Base-by-base conservation (phyloP, 2,797 vertebrate species). In the Anguilla anguilla region DNA sequence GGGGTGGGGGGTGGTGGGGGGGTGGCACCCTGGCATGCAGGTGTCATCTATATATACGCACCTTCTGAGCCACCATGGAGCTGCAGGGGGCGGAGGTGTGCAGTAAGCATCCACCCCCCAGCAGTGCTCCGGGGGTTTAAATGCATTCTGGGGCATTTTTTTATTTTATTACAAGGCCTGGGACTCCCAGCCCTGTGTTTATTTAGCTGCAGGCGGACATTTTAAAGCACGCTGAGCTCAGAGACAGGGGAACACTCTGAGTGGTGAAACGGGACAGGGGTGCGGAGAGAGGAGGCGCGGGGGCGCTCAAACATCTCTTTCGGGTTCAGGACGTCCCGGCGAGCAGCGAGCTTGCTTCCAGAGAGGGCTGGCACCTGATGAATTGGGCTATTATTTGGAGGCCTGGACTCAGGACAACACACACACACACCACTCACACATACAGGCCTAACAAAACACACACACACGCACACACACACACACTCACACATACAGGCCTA, bases 331-430 rank as follows among this genome's bases (percentile, higher is more conserved):
- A 49, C 7, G 77, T 81, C 43, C 77, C 19, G 6, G 43, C 39
- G 11, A 39, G 72, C 72, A 77, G 72, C 31, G 19, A 4, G 17
- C 28, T 13, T 5, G 31, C 31, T 43, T 35, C 35, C 15, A 77
- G 72, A n/a, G 43, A 35, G 77, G 19, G 6, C 77, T 81, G 77
- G 77, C 19, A 49, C 43, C 43, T 46, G 77, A 81, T 81, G 77
- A 81, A 81, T 81, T 81, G 77, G 43, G 39, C 77, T 81, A 81
- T 81, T 81, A 81, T 49, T 35, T 81, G 77, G 43, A 46, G 77
- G 22, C 77, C 77, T 25, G 77, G 77, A 81, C 77, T 5, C 19
- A 2, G 77, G 77, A 81, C 77, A 81, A 9, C 22, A 81, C 77
- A 22, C 77, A 81, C 13, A 5, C 72, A 77, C 1, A 28, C 28